Evolutionary conservation across 2,888 invertebrate genomes (phyloP).

Genomic region (Pegoplata infirma): DNA sequence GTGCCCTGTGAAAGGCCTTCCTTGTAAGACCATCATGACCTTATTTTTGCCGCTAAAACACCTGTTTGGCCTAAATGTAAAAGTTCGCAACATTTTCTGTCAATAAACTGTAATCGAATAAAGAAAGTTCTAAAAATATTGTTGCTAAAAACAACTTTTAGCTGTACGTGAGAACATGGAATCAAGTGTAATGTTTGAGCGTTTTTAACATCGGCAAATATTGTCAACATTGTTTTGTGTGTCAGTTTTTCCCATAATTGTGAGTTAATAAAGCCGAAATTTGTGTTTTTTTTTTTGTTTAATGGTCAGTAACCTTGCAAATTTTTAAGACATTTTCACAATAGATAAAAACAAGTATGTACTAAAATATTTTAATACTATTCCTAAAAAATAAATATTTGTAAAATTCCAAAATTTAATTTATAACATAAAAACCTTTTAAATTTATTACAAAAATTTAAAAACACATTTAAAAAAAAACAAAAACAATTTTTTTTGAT

Average conservation of each 20-base stretch:
- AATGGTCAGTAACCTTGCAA: conserved; percentile 29
- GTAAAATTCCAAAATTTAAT: neutral
- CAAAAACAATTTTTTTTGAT: neutral
- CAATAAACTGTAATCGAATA: too few species aligned
- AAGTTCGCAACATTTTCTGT: too few species aligned
- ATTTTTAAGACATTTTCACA: neutral
- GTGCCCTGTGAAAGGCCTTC: too few species aligned
- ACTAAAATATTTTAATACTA: neutral
- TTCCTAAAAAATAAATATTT: conserved; percentile 3
- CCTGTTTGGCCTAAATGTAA: too few species aligned
- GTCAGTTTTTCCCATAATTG: conserved; percentile 36
- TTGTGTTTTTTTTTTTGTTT: neutral
- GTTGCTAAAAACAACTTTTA: too few species aligned
- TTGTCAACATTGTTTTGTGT: conserved; percentile 1
- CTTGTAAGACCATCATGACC: too few species aligned
- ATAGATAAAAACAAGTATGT: too few species aligned
- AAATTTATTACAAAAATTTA: neutral
- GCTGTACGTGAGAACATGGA: too few species aligned
- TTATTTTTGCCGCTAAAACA: too few species aligned
- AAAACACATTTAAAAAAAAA: neutral
- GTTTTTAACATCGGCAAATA: conserved; percentile 3
- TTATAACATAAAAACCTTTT: neutral
- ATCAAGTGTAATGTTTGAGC: neutral
- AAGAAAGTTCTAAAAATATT: too few species aligned
- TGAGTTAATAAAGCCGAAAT: conserved; percentile 22